Base-by-base conservation (phyloP, 1,140 invertebrate species). In the Vanessa tameamea region DNA sequence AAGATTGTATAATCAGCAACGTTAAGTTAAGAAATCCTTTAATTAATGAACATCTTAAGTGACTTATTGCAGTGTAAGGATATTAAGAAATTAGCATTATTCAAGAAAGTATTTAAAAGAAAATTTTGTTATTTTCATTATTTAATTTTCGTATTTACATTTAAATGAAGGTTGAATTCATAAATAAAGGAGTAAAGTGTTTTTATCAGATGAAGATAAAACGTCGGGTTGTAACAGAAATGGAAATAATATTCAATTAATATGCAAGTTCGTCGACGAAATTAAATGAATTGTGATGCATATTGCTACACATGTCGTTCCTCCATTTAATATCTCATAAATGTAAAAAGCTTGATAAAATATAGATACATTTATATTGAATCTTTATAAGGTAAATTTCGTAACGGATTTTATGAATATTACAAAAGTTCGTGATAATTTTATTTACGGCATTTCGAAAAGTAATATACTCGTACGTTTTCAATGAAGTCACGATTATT, bases 231-330 rank as follows among this genome's bases (percentile, higher is more conserved):
- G 9, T 23, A 57, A 57, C 55, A 57, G 55, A 57, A 20, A 20
- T 57, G 55, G 55, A 57, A 23, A 57, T 57, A 57, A 57, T 57
- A 57, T 57, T 57, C 55, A 57, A 57, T 57, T 57, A 57, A 57
- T 57, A 57, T 57, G 55, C 55, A 26, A 16, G 20, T 26, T 57
- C 20, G 55, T 57, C 20, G 16, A 26, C 20, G 20, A 43, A 43
- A 43, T 9, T 43, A 11, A 43, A 57, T 57, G 20, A 57, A 26
- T 57, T 3, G 23, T 20, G 11, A 26, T 26, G 20, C 55, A 57
- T 57, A 48, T 31, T 64, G 64, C 43, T 15, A 53, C 50, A n/a
- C 5, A 53, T 53, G 15, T 50, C 48, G 48, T 50, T 50, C 15
- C 2, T 50, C 12, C 48, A 50, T 50, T 37, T 3, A 13, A 50